Evolutionary conservation across 2,888 invertebrate genomes (phyloP).

Genomic region (Cartodere bifasciata): DNA sequence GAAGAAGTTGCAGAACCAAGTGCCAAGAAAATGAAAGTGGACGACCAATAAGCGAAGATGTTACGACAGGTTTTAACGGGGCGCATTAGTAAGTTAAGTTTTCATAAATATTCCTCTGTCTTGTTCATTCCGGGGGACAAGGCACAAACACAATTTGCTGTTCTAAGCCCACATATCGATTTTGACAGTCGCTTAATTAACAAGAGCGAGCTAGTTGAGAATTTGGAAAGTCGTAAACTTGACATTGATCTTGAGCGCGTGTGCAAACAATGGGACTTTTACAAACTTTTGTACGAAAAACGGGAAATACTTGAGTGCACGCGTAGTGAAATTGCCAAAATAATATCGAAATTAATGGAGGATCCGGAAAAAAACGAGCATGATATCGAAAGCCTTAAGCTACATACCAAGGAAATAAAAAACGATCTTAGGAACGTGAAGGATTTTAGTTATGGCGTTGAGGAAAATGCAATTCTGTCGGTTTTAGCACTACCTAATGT

Average conservation of each 20-base stretch:
- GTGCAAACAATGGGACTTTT: slow-evolving; percentile 48
- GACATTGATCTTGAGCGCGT: slow-evolving; percentile 43
- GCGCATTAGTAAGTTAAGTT: slow-evolving; percentile 4
- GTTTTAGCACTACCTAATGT: slow-evolving; percentile 57
- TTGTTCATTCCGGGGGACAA: slow-evolving; percentile 56
- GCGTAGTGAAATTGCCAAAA: slow-evolving; percentile 37
- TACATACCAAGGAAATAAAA: slow-evolving; percentile 35
- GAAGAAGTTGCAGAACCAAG: slow-evolving; percentile 19
- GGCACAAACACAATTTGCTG: slow-evolving; percentile 53
- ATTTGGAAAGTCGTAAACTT: slow-evolving; percentile 42
- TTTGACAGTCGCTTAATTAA: slow-evolving; percentile 44
- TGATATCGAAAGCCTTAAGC: slow-evolving; percentile 40
- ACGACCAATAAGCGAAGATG: slow-evolving; percentile 22
- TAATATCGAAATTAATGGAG: slow-evolving; percentile 38
- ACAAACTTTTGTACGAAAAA: slow-evolving; percentile 40
- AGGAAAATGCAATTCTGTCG: slow-evolving; percentile 52
- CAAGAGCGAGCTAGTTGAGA: slow-evolving; percentile 37
- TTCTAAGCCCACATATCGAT: slow-evolving; percentile 56
- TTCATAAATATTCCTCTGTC: slow-evolving; percentile 36
- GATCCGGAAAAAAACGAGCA: slow-evolving; percentile 24
- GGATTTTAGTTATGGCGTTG: slow-evolving; percentile 53
- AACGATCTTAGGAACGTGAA: slow-evolving; percentile 50
- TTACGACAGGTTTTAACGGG: slow-evolving; percentile 3
- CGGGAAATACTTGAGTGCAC: slow-evolving; percentile 41
- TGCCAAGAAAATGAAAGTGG: slow-evolving; percentile 33